Evolutionary conservation across 1,140 invertebrate genomes (phyloP).

Genomic region (Lepidurus packardi): DNA sequence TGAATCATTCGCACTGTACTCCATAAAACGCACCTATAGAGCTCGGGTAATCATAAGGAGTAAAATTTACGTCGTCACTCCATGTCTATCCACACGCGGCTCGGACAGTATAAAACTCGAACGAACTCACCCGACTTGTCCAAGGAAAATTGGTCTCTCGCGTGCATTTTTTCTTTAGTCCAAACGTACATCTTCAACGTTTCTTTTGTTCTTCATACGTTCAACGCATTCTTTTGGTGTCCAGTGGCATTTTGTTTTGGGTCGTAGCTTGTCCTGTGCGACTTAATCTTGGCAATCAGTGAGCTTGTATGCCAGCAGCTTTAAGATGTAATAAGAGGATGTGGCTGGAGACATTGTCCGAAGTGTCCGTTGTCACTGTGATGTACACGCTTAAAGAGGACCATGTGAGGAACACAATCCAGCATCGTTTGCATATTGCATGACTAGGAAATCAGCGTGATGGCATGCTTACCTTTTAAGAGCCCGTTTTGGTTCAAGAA

Average conservation of each 20-base stretch:
- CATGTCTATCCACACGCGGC: slow-evolving; percentile 2
- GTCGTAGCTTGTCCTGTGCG: background rate
- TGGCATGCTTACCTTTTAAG: background rate
- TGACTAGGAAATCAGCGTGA: slow-evolving; percentile 9
- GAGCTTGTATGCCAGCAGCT: background rate
- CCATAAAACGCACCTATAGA: slow-evolving; percentile 17
- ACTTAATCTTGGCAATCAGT: background rate
- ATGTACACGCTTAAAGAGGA: background rate
- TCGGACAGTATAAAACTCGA: background rate
- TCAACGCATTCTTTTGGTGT: too few relatives aligned
- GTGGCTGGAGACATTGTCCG: slow-evolving; percentile 7
- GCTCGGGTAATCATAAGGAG: slow-evolving; percentile 18
- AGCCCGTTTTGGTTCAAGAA: background rate
- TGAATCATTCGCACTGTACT: slow-evolving; percentile 21
- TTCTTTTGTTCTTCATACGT: too few relatives aligned
- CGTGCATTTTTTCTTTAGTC: too few relatives aligned
- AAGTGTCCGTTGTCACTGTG: background rate
- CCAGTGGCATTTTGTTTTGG: too few relatives aligned
- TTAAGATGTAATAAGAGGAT: background rate
- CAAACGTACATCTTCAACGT: too few relatives aligned
- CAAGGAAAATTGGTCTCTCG: too few relatives aligned
- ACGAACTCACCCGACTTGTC: too few relatives aligned
- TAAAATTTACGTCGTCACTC: slow-evolving; percentile 22
- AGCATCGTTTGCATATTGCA: slow-evolving; percentile 8
- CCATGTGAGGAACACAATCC: slow-evolving; percentile 1